Conservation (phyloP, 2,113 vertebrate genomes). For the Pseudopipra pipra region DNA sequence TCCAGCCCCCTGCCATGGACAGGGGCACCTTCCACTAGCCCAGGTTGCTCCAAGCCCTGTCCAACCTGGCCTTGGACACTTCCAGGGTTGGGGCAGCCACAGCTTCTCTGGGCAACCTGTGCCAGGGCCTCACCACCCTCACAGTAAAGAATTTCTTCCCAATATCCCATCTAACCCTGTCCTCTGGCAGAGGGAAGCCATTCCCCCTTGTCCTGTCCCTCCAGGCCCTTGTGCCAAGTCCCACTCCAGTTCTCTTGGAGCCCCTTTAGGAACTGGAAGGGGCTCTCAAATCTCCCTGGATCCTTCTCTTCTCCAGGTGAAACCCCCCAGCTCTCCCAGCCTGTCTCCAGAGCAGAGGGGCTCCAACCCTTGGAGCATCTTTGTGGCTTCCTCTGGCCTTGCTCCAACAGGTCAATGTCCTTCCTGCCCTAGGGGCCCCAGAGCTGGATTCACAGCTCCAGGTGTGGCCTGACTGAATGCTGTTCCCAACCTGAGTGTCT, state of each 20-base stretch:
- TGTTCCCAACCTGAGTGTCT: neutral
- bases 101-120: neutral
- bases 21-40: neutral
- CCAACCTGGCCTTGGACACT: neutral
- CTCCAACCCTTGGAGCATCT: neutral
- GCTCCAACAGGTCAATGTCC: neutral
- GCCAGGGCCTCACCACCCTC: neutral
- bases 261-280: neutral
- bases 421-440: too few species aligned
- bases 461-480: neutral
- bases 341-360: neutral
- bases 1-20: neutral
- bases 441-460: neutral
- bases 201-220: neutral
- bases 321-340: neutral
- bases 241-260: neutral
- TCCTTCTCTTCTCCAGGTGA: neutral
- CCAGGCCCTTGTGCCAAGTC: accelerated
- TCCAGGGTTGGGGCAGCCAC: neutral
- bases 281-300: neutral
- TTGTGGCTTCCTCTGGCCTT: neutral
- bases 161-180: neutral
- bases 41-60: neutral
- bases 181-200: neutral
- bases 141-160: accelerated